These are phyloP conservation scores for Pyrgus malvae DNA, from an alignment of 2,888 invertebrate species.

Conservation along the genomic window DNA sequence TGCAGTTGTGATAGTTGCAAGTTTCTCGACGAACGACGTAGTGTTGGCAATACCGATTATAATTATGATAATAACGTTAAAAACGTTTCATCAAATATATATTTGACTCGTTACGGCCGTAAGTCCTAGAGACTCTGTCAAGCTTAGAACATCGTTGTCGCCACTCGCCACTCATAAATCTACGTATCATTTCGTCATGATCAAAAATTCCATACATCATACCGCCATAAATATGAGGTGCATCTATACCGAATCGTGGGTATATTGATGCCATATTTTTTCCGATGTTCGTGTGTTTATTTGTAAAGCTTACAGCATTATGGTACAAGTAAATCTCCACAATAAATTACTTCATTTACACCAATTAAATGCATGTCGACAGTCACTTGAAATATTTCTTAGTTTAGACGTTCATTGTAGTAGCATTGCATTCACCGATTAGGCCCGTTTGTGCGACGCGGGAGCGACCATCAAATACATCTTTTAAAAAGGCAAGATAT, in stretches of 20 bases:
- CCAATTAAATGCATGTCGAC: constrained; percentile 73
- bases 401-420: constrained; percentile 55
- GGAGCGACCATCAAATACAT: constrained; percentile 4
- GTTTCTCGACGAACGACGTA: not conserved
- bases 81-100: too few relatives aligned
- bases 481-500: constrained; percentile 6
- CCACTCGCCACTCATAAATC: not conserved
- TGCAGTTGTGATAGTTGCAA: constrained; percentile 1
- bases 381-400: constrained; percentile 51
- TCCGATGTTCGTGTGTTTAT: constrained; percentile 27
- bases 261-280: constrained; percentile 35
- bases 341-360: constrained; percentile 60
- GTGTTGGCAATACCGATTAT: not conserved
- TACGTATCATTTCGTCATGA: not conserved
- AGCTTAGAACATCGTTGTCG: not conserved
- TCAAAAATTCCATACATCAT: not conserved
- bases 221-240: not conserved
- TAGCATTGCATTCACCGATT: constrained; percentile 51
- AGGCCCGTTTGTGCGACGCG: not conserved
- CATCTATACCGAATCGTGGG: constrained; percentile 24
- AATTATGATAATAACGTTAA: too few relatives aligned
- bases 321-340: constrained; percentile 47
- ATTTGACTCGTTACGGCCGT: not conserved
- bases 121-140: not conserved
- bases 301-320: constrained; percentile 67